Percentiles rank a stretch among this genome's conserved stretches.
phyloP scores from a whole-genome alignment of 2,888 invertebrate species.

The Dolichopus griseipennis region DNA sequence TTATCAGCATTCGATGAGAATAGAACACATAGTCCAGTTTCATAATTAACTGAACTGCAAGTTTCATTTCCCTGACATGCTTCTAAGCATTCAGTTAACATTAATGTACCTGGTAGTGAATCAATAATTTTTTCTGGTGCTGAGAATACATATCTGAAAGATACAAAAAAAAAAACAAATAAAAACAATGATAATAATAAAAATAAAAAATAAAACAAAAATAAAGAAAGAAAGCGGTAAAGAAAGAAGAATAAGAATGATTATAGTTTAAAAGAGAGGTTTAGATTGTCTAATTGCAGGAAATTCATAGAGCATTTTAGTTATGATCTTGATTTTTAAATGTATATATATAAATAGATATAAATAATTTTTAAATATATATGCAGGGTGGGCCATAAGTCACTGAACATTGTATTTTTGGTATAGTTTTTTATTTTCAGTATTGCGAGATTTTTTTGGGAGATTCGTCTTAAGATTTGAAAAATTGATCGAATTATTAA shows the following conservation, averaged over 20 bases:
- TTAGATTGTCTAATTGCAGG: not conserved
- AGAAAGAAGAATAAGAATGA: not conserved
- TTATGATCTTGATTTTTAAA: not conserved
- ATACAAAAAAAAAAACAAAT: conserved; percentile 14
- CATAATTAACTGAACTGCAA: conserved; percentile 89
- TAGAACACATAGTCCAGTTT: conserved; percentile 87
- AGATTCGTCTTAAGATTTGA: too few species aligned
- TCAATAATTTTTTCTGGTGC: conserved; percentile 83
- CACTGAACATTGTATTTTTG: too few species aligned
- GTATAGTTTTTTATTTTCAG: too few species aligned
- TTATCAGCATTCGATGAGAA: conserved; percentile 85
- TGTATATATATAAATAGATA: too few species aligned
- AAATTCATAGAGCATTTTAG: not conserved
- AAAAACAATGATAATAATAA: not conserved
- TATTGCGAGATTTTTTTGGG: too few species aligned
- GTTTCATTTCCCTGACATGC: conserved; percentile 86
- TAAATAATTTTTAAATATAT: too few species aligned
- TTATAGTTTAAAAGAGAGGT: not conserved
- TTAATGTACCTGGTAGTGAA: conserved; percentile 82
- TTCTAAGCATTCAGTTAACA: conserved; percentile 90
- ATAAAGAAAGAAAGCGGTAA: too few species aligned
- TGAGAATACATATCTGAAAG: conserved; percentile 71
- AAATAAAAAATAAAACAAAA: too few species aligned
- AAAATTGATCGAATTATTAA: too few species aligned
- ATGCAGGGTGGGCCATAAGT: too few species aligned